Percentiles rank a stretch among this genome's conserved stretches.
Conservation (phyloP, 2,797 vertebrate genomes). For the Taeniopygia guttata region DNA sequence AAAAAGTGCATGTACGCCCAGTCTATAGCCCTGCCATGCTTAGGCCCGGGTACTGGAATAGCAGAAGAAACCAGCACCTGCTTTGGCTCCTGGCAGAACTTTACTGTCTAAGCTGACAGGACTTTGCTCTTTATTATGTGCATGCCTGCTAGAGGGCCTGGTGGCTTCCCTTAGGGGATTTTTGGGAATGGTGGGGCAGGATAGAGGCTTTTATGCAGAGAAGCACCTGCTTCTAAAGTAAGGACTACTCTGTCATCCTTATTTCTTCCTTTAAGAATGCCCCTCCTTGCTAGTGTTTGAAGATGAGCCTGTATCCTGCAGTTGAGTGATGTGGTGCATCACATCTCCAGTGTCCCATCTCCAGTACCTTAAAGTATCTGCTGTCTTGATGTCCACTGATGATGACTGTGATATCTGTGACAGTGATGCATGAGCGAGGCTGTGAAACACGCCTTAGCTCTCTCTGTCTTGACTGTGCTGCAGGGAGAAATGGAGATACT, state of each 20-base stretch:
- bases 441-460: not conserved
- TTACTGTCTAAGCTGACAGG: not conserved
- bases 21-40: not conserved
- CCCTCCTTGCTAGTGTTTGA: not conserved
- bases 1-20: not conserved
- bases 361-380: not conserved
- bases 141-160: not conserved
- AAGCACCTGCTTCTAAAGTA: not conserved
- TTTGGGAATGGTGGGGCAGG: not conserved
- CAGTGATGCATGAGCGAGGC: rapidly evolving
- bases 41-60: not conserved
- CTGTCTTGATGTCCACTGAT: not conserved
- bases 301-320: not conserved
- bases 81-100: not conserved
- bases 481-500: not conserved
- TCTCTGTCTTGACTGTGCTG: not conserved
- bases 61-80: not conserved
- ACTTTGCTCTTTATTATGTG: not conserved
- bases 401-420: not conserved
- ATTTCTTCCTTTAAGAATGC: not conserved
- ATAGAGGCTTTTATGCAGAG: not conserved
- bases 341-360: rapidly evolving
- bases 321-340: not conserved
- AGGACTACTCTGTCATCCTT: not conserved
- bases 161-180: not conserved